Conservation (phyloP, 1,140 invertebrate species). For the Ceratina japonica region DNA sequence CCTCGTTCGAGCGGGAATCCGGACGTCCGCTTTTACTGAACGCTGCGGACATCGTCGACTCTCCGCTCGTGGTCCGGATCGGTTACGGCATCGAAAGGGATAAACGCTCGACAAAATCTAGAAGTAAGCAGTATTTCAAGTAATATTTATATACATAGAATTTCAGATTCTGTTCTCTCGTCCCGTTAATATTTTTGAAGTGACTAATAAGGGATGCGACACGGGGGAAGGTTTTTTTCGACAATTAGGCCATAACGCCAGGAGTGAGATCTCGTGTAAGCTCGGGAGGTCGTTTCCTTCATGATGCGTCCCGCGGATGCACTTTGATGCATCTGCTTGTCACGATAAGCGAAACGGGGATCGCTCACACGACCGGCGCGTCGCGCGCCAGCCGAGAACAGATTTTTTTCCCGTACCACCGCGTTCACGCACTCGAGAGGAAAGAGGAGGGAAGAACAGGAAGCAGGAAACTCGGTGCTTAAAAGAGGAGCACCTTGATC, state of each 20-base stretch:
- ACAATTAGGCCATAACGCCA: too few relatives aligned
- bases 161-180: too few relatives aligned
- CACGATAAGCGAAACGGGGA: constrained; percentile 30
- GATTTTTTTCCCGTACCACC: constrained; percentile 17
- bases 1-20: constrained; percentile 17
- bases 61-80: neutral
- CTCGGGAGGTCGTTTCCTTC: constrained; percentile 24
- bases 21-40: constrained; percentile 21
- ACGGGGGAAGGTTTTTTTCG: too few relatives aligned
- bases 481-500: constrained; percentile 23
- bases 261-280: constrained; percentile 25
- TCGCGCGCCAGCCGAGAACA: constrained; percentile 9
- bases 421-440: constrained; percentile 1
- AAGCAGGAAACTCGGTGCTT: constrained; percentile 41
- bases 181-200: too few relatives aligned
- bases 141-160: too few relatives aligned
- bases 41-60: neutral
- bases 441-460: constrained; percentile 35
- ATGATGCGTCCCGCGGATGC: constrained; percentile 22
- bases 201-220: too few relatives aligned
- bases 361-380: constrained; percentile 2
- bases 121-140: too few relatives aligned
- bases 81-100: too few relatives aligned
- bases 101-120: too few relatives aligned
- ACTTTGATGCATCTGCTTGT: constrained; percentile 40